A percentile compares a stretch with the other conserved stretches of the same genome.
phyloP scores from a whole-genome alignment of 2,797 vertebrate species.

The Malurus leucopterus region DNA sequence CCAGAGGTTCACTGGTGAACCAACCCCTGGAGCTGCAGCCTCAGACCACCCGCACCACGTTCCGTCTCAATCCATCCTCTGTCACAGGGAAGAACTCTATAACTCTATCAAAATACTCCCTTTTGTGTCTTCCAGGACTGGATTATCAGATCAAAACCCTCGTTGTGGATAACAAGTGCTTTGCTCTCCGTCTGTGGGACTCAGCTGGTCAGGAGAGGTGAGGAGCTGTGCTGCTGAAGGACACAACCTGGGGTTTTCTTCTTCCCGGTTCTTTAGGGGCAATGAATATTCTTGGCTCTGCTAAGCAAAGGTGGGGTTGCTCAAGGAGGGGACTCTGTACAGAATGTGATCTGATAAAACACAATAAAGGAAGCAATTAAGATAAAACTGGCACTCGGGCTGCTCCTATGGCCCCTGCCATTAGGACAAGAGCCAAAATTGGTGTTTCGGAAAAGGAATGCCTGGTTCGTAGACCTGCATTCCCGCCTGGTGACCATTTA shows the following conservation, averaged over 20 bases:
- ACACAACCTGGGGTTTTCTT: neutral
- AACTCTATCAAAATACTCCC: neutral
- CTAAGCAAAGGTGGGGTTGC: neutral
- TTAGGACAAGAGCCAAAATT: neutral
- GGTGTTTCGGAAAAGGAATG: neutral
- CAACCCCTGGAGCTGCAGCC: neutral
- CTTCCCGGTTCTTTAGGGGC: neutral
- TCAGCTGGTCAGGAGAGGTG: conserved; percentile 95
- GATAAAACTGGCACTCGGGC: neutral
- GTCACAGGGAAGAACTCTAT: neutral
- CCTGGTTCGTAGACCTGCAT: neutral
- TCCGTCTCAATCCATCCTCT: neutral
- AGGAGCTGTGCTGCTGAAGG: neutral
- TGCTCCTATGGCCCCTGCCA: neutral
- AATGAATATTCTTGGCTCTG: neutral
- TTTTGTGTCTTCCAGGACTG: conserved; percentile 75
- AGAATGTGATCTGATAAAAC: neutral
- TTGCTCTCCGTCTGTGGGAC: conserved; percentile 89
- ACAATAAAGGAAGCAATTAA: conserved; percentile 8
- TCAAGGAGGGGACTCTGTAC: neutral
- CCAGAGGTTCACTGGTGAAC: neutral
- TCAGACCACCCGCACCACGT: neutral
- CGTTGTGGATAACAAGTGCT: conserved; percentile 76
- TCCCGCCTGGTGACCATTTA: neutral
- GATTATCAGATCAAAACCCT: conserved; percentile 84